Conservation (phyloP, 1,140 invertebrate genomes). For the Campodea augens region DNA sequence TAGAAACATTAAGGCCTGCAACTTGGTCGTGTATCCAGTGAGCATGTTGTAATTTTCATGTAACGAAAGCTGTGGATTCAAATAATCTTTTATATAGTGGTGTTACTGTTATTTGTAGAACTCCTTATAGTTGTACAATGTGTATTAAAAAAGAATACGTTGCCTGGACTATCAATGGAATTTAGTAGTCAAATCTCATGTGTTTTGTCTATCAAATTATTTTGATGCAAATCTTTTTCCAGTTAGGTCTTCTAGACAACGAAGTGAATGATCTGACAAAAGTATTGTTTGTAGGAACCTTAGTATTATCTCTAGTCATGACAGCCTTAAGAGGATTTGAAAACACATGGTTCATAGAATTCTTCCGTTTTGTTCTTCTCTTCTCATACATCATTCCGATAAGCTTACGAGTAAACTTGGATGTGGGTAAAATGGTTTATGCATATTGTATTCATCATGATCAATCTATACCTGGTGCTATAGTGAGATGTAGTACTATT, state of each 20-base stretch:
- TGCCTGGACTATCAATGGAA: no score
- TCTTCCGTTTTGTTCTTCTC: conserved; percentile 88
- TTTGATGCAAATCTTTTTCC: no score
- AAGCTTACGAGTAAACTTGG: conserved; percentile 90
- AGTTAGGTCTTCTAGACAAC: conserved; percentile 81
- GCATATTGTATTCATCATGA: conserved; percentile 92
- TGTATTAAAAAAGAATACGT: no score
- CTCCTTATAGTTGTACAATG: no score
- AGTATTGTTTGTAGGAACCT: conserved; percentile 80
- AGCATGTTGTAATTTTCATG: no score
- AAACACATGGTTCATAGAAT: conserved; percentile 90
- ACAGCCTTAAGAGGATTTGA: conserved; percentile 87
- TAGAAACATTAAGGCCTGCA: no score
- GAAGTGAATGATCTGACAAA: conserved; percentile 94
- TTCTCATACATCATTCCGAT: conserved; percentile 99
- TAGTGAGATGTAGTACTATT: conserved; percentile 96
- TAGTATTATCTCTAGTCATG: conserved; percentile 81
- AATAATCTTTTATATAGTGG: no score
- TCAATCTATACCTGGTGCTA: conserved; percentile 76
- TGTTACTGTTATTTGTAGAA: no score
- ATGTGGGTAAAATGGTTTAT: conserved; percentile 96
- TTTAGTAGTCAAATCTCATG: no score
- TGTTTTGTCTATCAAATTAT: no score
- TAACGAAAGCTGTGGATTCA: no score
- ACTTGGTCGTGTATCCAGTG: no score